A percentile compares a stretch with the other conserved stretches of the same genome.
phyloP scores from a whole-genome alignment of 1,140 invertebrate species.

The Aricia agestis region DNA sequence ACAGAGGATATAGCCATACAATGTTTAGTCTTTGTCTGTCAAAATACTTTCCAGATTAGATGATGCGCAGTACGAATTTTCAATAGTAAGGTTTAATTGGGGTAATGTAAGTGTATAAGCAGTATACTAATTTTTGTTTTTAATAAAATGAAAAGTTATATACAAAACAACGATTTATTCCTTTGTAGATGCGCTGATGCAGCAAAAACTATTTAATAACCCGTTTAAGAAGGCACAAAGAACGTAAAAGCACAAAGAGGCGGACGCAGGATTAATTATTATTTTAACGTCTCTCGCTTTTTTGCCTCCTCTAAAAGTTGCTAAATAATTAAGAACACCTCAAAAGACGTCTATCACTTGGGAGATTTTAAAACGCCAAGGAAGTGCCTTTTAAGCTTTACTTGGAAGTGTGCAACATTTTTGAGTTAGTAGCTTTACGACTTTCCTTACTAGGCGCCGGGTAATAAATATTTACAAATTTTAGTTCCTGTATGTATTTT shows the following conservation, averaged over 20 bases:
- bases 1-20: too few relatives aligned
- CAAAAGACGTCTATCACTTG: slow-evolving; percentile 40
- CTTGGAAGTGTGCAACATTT: background rate
- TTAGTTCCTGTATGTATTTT: too few relatives aligned
- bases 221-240: slow-evolving; percentile 59
- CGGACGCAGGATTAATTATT: slow-evolving; percentile 70
- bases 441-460: too few relatives aligned
- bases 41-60: too few relatives aligned
- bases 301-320: slow-evolving; percentile 68
- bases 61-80: too few relatives aligned
- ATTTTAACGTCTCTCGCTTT: slow-evolving; percentile 71
- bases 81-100: too few relatives aligned
- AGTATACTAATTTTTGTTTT: background rate
- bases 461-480: too few relatives aligned
- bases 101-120: too few relatives aligned
- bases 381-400: background rate
- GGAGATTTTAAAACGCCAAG: slow-evolving; percentile 37
- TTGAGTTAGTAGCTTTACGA: background rate
- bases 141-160: background rate
- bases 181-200: slow-evolving; percentile 48
- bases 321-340: slow-evolving; percentile 67
- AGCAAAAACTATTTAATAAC: slow-evolving; percentile 73
- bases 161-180: background rate
- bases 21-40: too few relatives aligned
- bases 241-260: slow-evolving; percentile 63